Conservation (phyloP, 2,113 vertebrate genomes). For the Oophaga pumilio region DNA sequence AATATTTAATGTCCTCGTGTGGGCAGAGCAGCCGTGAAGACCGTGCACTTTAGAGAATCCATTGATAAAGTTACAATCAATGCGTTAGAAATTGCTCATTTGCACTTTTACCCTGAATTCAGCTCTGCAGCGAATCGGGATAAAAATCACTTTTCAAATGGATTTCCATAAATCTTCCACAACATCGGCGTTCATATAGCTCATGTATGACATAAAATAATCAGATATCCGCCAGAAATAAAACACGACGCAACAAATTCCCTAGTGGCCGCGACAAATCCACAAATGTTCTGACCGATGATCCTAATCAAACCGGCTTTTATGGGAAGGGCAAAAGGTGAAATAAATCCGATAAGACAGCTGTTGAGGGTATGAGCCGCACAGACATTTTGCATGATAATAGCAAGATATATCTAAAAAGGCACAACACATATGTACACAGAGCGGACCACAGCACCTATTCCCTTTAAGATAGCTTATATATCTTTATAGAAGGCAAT, state of each 20-base stretch:
- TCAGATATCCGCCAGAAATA: conserved; percentile 29
- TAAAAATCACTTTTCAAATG: neutral
- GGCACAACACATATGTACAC: too few species aligned
- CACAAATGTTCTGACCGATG: neutral
- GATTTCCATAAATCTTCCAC: neutral
- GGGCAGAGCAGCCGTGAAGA: neutral
- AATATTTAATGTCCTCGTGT: conserved; percentile 6
- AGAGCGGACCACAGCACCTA: too few species aligned
- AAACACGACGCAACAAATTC: neutral
- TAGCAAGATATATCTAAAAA: neutral
- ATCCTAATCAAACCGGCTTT: conserved; percentile 39
- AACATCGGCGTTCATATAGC: neutral
- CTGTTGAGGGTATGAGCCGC: conserved; percentile 57
- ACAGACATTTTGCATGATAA: neutral
- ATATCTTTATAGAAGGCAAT: too few species aligned
- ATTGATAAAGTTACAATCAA: conserved; percentile 10
- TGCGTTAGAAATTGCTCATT: neutral
- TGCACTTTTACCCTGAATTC: conserved; percentile 13
- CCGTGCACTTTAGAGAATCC: neutral
- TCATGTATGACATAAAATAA: conserved; percentile 20
- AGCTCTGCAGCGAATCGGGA: neutral
- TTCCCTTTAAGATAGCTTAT: too few species aligned
- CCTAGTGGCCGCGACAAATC: conserved; percentile 4
- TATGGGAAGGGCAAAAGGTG: conserved; percentile 45
- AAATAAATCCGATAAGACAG: conserved; percentile 62